phyloP scores from a whole-genome alignment of 2,797 vertebrate genomes.

The Molothrus aeneus region DNA sequence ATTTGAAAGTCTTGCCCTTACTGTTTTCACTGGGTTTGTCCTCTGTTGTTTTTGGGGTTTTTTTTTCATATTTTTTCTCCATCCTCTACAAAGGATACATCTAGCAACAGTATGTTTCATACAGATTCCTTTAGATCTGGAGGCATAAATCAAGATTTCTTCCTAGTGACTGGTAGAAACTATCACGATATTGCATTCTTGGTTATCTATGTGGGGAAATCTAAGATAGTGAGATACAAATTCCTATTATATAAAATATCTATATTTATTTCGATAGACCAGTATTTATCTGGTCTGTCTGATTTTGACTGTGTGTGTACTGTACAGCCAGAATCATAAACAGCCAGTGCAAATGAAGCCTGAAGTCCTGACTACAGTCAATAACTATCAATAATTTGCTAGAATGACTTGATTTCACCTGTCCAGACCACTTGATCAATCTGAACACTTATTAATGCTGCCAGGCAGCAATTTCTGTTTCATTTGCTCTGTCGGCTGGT shows the following conservation, averaged over 20 bases:
- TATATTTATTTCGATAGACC: background rate
- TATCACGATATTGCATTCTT: background rate
- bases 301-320: background rate
- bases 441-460: background rate
- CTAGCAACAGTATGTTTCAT: background rate
- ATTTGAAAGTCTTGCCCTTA: background rate
- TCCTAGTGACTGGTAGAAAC: background rate
- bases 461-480: background rate
- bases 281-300: background rate
- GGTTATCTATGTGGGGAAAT: background rate
- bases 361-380: background rate
- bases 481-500: background rate
- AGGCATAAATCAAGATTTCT: background rate
- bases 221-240: background rate
- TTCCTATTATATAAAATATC: background rate
- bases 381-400: background rate
- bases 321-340: background rate
- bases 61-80: accelerated
- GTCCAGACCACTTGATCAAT: background rate
- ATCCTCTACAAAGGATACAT: background rate
- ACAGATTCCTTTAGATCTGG: background rate
- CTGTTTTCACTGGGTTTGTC: background rate
- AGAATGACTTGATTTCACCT: background rate
- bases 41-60: accelerated
- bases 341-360: background rate